Evolutionary conservation across 2,113 vertebrate species (phyloP).

Genomic region (Opisthocomus hoazin): DNA sequence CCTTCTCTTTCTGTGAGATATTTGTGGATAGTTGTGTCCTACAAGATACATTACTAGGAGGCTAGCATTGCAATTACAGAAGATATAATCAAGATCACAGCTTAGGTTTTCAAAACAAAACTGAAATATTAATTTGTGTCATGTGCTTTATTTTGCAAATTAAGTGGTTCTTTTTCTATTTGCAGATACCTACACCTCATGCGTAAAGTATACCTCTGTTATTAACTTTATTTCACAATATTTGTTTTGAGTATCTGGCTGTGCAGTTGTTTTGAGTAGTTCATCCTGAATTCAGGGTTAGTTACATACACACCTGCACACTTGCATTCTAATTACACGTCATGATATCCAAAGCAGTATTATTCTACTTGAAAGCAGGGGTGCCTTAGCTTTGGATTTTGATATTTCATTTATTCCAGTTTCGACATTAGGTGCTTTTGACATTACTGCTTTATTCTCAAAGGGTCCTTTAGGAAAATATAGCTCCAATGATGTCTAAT

Average conservation of each 20-base stretch:
- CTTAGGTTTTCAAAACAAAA: background rate
- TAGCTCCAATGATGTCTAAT: background rate
- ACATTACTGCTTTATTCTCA: background rate
- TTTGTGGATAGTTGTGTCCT: background rate
- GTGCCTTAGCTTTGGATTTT: background rate
- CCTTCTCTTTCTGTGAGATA: background rate
- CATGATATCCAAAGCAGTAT: background rate
- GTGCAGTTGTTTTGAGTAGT: background rate
- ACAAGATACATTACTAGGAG: background rate
- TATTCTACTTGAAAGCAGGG: conserved; percentile 3
- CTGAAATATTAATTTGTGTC: background rate
- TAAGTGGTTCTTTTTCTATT: background rate
- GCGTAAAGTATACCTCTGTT: background rate
- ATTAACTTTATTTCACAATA: background rate
- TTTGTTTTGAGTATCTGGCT: background rate
- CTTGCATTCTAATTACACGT: background rate
- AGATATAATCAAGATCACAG: background rate
- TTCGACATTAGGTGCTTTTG: background rate
- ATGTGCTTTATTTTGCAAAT: conserved; percentile 1
- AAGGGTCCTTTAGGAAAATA: background rate
- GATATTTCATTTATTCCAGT: conserved; percentile 2
- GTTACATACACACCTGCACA: background rate
- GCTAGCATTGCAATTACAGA: background rate
- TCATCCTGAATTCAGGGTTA: background rate
- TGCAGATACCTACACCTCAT: background rate